Percentiles rank a stretch among this genome's conserved stretches.
Conservation (phyloP, 2,113 vertebrate species). For the Larimichthys crocea region DNA sequence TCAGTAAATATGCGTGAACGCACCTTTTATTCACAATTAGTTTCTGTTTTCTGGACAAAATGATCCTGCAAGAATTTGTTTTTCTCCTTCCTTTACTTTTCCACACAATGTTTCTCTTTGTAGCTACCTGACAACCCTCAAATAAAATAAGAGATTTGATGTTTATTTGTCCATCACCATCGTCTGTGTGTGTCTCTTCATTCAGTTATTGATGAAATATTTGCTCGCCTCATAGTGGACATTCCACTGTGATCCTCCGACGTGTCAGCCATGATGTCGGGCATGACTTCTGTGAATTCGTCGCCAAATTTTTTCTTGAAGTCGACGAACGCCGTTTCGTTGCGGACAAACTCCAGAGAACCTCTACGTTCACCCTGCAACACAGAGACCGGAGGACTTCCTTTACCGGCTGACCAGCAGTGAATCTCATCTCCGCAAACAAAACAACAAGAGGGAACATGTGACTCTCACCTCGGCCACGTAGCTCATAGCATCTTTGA, state of each 20-base stretch:
- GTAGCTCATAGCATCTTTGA: conserved; percentile 95
- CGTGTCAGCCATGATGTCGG: conserved; percentile 79
- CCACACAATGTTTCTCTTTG: too few species aligned
- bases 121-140: too few species aligned
- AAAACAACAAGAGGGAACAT: too few species aligned
- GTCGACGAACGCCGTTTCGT: conserved; percentile 88
- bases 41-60: too few species aligned
- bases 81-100: too few species aligned
- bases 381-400: not conserved
- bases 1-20: too few species aligned
- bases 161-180: too few species aligned
- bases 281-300: conserved; percentile 88
- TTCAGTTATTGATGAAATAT: not conserved
- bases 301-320: conserved; percentile 89
- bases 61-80: too few species aligned
- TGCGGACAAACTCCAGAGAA: conserved; percentile 93
- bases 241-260: conserved; percentile 23
- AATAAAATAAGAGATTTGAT: too few species aligned
- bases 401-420: not conserved
- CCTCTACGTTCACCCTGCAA: conserved; percentile 92
- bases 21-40: too few species aligned
- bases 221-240: conserved; percentile 65
- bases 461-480: conserved; percentile 88
- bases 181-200: too few species aligned
- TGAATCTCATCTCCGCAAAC: too few species aligned